phyloP scores from a whole-genome alignment of 2,888 invertebrate genomes.

The Linnaemya vulpina region DNA sequence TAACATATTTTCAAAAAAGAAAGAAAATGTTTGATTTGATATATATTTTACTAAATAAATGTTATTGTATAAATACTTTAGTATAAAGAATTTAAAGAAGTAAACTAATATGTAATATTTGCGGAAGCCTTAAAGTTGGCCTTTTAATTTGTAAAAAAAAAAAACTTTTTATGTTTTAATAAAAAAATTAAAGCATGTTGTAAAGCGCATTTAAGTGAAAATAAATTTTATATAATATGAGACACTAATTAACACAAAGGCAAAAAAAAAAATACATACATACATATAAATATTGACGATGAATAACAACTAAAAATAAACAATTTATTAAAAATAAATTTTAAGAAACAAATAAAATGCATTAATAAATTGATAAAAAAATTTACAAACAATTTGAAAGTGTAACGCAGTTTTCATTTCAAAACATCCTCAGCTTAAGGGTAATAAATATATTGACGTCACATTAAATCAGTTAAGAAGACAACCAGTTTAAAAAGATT shows the following conservation, averaged over 20 bases:
- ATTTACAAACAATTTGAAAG: slow-evolving; percentile 11
- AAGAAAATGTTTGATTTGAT: not conserved
- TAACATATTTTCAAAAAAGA: not conserved
- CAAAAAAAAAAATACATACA: slow-evolving; percentile 4
- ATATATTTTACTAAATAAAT: slow-evolving; percentile 18
- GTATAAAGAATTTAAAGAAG: not conserved
- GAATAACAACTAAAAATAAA: slow-evolving; percentile 8
- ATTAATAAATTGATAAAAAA: slow-evolving; percentile 43
- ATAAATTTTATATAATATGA: not conserved
- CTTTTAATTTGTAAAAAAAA: slow-evolving; percentile 1
- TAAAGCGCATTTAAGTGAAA: slow-evolving; percentile 45
- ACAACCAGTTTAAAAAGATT: not conserved
- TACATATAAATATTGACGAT: slow-evolving; percentile 1
- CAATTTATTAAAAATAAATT: slow-evolving; percentile 1
- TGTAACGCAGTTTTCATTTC: not conserved
- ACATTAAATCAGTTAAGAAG: slow-evolving; percentile 8
- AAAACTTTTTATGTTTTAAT: not conserved
- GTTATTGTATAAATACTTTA: not conserved
- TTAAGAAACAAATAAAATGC: slow-evolving; percentile 8
- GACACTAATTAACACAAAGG: slow-evolving; percentile 45
- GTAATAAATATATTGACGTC: slow-evolving; percentile 32
- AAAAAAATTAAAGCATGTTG: slow-evolving; percentile 27
- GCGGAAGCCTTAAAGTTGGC: slow-evolving; percentile 21
- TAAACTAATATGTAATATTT: not conserved
- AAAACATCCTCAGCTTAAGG: not conserved